Evolutionary conservation across 2,888 invertebrate species (phyloP), one percentile per base, ranked within the genome.

Genomic region (Sphinx pinastri): DNA sequence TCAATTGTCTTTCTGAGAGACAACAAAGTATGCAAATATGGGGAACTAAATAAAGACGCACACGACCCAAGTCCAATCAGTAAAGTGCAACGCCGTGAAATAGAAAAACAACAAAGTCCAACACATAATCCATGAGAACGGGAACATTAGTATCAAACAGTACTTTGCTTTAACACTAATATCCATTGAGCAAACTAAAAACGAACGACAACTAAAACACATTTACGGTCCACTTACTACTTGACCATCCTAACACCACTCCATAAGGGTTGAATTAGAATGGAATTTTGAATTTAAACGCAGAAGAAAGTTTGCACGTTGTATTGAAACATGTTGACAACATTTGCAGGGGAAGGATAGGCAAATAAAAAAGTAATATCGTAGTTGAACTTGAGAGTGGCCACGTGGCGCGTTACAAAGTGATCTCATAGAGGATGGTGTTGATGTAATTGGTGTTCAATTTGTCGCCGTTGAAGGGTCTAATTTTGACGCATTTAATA

Each of bases 331-430:
- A 91, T 89, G 92, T 91, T 92, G 92, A 90, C 93, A 92, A 92
- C 83, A 89, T 88, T 88, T 86, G 63, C 82, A 84, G 90, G 89
- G 90, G 89, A 86, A 80, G 83, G 82, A 84, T 81, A 81, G 86
- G 82, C 91, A 93, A 93, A 93, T 93, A 93, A 93, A 93, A 93
- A 93, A 90, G 90, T 86, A 92, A 93, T 93, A 93, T 90, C 79
- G 81, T 52, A 77, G 70, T 77, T 47, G 1, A 25, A 25, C 25
- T 25, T 25, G 55, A 70, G 80, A 79, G 80, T 73, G 79, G 91
- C 77, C 93, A 92, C 93, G 93, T 90, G 92, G 78, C 80, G 76
- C 82, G 88, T 16, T 49, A 25, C 70, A 57, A 49, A 63, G 54
- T 57, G 68, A 68, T 67, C 58, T 55, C 19, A 68, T 58, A 66